phyloP scores from a whole-genome alignment of 1,140 invertebrate species.

The Gryon sp. region DNA sequence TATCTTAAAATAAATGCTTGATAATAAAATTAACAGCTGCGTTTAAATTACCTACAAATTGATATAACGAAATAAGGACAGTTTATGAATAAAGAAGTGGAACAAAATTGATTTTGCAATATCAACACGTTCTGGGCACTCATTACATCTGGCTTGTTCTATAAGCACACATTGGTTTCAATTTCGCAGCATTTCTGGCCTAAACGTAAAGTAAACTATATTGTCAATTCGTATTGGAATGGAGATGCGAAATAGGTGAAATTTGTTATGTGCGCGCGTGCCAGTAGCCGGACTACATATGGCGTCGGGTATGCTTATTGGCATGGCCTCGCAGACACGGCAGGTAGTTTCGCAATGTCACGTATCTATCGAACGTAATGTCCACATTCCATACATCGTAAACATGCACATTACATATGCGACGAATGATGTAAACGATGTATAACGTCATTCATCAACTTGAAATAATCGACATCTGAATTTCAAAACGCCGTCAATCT shows the following conservation, averaged over 20 bases:
- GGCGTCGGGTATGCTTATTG: conserved; percentile 56
- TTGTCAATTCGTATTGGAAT: conserved; percentile 50
- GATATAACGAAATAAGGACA: no score
- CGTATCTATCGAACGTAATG: conserved; percentile 63
- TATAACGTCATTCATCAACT: conserved; percentile 51
- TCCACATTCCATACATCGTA: conserved; percentile 63
- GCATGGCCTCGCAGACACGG: conserved; percentile 39
- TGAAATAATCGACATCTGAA: conserved; percentile 42
- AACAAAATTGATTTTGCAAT: background rate
- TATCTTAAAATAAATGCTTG: no score
- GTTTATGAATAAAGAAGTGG: background rate
- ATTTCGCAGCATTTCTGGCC: conserved; percentile 26
- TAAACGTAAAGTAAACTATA: conserved; percentile 57
- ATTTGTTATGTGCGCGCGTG: conserved; percentile 64
- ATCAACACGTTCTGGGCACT: background rate
- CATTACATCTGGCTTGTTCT: conserved; percentile 1
- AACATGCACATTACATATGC: conserved; percentile 58
- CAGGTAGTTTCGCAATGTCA: conserved; percentile 62
- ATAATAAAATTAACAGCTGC: no score
- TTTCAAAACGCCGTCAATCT: conserved; percentile 19
- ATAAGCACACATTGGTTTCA: conserved; percentile 20
- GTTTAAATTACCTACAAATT: no score
- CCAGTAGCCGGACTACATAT: conserved; percentile 45
- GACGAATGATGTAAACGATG: conserved; percentile 61
- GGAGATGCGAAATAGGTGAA: conserved; percentile 62